Percentiles rank a stretch among this genome's conserved stretches.
These are phyloP conservation scores for Narcine bancroftii DNA, from an alignment of 2,113 vertebrate genomes.

Conservation along the genomic window DNA sequence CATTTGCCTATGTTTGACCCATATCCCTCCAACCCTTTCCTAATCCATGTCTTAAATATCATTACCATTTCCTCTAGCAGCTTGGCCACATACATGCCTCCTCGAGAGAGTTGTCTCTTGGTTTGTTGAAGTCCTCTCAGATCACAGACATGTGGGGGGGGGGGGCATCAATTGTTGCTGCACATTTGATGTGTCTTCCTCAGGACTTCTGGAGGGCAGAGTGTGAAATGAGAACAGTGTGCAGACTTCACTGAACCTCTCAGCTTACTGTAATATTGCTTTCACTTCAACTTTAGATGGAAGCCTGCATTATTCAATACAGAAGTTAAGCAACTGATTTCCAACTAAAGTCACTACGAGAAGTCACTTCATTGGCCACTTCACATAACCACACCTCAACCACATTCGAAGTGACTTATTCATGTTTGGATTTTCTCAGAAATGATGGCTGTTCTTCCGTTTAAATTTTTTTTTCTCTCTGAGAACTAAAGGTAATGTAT, in stretches of 20 bases:
- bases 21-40: too few relatives aligned
- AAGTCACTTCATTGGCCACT: background rate
- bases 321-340: background rate
- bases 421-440: background rate
- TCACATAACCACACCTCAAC: background rate
- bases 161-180: too few relatives aligned
- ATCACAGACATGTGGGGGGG: too few relatives aligned
- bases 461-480: background rate
- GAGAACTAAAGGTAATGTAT: background rate
- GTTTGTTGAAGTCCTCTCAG: too few relatives aligned
- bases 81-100: too few relatives aligned
- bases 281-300: conserved; percentile 13
- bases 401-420: background rate
- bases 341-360: background rate
- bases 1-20: too few relatives aligned
- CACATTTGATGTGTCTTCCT: too few relatives aligned
- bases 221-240: background rate
- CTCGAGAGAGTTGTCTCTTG: too few relatives aligned
- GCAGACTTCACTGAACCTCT: background rate
- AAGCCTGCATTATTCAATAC: background rate
- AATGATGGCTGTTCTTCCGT: background rate
- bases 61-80: too few relatives aligned
- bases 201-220: too few relatives aligned
- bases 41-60: too few relatives aligned
- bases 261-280: background rate